Evolutionary conservation across 2,888 invertebrate species (phyloP).

Genomic region (Agriotes lineatus): DNA sequence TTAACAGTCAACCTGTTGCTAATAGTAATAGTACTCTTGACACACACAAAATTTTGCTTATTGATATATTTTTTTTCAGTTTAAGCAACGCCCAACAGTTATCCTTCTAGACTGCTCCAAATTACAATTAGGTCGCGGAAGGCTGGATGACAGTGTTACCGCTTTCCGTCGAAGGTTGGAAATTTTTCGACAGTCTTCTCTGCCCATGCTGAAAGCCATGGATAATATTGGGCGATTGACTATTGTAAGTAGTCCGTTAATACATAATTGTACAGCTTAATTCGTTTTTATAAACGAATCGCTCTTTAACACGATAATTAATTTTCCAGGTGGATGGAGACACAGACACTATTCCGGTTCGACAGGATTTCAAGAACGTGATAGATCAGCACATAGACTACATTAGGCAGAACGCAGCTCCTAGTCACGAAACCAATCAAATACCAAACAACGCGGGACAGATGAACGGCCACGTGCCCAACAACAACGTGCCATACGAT

Average conservation of each 20-base stretch:
- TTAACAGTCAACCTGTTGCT: not conserved
- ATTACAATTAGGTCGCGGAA: constrained; percentile 84
- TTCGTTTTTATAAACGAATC: too few species aligned
- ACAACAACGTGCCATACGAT: constrained; percentile 9
- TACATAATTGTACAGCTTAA: too few species aligned
- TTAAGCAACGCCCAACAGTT: constrained; percentile 81
- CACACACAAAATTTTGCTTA: too few species aligned
- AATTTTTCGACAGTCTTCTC: constrained; percentile 86
- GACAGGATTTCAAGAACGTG: constrained; percentile 80
- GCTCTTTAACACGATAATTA: too few species aligned
- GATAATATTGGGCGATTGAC: constrained; percentile 86
- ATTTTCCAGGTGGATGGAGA: constrained; percentile 88
- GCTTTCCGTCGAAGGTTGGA: constrained; percentile 87
- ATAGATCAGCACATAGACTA: constrained; percentile 78
- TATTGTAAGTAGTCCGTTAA: constrained; percentile 78
- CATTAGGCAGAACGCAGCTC: constrained; percentile 62
- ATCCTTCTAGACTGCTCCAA: constrained; percentile 93
- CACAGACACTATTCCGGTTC: constrained; percentile 83
- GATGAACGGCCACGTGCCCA: constrained; percentile 52
- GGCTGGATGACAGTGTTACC: constrained; percentile 88
- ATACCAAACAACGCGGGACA: constrained; percentile 35
- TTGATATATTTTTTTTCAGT: constrained; percentile 76
- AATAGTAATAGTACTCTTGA: too few species aligned
- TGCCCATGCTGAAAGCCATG: constrained; percentile 89
- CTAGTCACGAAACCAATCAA: constrained; percentile 39